Base-by-base conservation (phyloP, 2,797 vertebrate species). In the Adrianichthys oophorus region DNA sequence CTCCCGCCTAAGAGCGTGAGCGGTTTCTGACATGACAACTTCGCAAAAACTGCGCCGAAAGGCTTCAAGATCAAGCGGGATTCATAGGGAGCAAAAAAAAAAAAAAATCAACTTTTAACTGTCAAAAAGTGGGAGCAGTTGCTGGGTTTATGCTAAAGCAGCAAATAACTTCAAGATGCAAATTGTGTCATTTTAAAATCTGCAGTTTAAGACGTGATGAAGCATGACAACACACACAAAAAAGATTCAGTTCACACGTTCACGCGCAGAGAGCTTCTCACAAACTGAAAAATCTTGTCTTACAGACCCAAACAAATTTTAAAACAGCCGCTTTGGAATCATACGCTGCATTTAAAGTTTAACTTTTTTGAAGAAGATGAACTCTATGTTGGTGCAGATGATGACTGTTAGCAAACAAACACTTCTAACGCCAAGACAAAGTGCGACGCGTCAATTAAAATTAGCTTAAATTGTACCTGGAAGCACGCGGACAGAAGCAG, bases 401-500 rank as follows among this genome's bases (percentile, higher is more conserved):
- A 26, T 26, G 26, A 7, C 6, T 26, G 26, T 26, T 26, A 26
- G 26, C 26, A 37, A 37, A 37, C 10, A 37, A 37, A 37, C 32
- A 37, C 10, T 37, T 32, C 8, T 37, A 13, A 37, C 16, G 17
- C 6, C n/a, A 10, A 14, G 4, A 44, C 41, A 44, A n/a, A 44
- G 42, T 37, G 41, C 15, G 41, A 42, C 7, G 41, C 5, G 15
- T 43, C 15, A 8, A 2, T 4, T 16, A 19, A 18, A 40, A 19
- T 15, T 15, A 37, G 12, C n/a, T 37, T 40, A 15, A 19, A 40
- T 32, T 4, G 46, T 73, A 82, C 76, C 79, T 76, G 73, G 1
- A 69, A 4, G 62, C 54, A 51, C 48, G 53, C 48, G 0, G 0
- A 61, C 18, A 79, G 66, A 68, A 75, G 60, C 51, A 78, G 44